These are phyloP conservation scores for Prietella phreatophila DNA, from an alignment of 2,113 vertebrate genomes.

Conservation along the genomic window DNA sequence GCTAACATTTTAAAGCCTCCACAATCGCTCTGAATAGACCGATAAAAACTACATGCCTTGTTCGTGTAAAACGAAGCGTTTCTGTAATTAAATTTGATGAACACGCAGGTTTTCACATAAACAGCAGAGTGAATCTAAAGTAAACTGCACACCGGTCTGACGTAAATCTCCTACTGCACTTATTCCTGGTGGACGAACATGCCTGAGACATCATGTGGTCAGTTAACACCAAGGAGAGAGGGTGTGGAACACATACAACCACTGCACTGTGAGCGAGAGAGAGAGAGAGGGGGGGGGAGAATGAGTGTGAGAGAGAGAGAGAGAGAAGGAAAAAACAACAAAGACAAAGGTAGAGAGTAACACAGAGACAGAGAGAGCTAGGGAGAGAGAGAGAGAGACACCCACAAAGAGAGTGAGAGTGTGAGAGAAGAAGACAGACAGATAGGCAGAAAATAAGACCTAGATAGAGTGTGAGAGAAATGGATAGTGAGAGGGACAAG, in stretches of 20 bases:
- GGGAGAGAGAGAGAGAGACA: no score
- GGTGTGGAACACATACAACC: not conserved
- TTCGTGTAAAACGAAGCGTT: not conserved
- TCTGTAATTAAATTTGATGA: not conserved
- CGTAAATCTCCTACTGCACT: not conserved
- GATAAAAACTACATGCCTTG: not conserved
- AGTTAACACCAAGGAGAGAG: not conserved
- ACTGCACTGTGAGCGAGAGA: not conserved
- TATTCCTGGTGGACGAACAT: not conserved
- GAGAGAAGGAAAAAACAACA: no score
- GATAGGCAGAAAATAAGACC: no score
- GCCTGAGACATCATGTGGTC: not conserved
- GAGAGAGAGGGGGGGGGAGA: no score
- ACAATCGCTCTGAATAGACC: not conserved
- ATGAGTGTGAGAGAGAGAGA: no score
- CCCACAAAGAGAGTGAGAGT: no score
- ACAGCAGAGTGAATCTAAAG: not conserved
- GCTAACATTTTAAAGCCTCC: constrained; percentile 1
- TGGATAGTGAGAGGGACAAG: no score
- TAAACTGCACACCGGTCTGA: not conserved
- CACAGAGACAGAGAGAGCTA: no score
- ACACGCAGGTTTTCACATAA: not conserved
- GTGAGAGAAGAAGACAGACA: no score
- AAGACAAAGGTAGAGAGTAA: no score
- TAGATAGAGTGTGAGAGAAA: no score